Evolutionary conservation across 2,888 invertebrate species (phyloP), one percentile per base, ranked within the genome.

Genomic region (Erebia aethiops): DNA sequence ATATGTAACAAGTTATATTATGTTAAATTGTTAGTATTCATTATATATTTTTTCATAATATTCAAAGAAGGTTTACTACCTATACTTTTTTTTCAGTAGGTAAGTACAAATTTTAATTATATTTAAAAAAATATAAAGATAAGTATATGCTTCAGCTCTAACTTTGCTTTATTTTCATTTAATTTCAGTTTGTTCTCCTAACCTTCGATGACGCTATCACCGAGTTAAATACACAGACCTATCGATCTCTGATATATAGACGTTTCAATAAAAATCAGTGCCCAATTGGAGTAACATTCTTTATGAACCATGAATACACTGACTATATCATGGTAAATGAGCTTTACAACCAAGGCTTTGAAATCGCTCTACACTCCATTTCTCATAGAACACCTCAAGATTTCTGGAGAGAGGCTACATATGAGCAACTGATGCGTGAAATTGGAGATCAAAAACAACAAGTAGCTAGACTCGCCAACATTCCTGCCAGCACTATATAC

Each of bases 261-360:
- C 87, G 95, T 0, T 80, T 61, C 2, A 97, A 97, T 85, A 95
- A 95, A 0, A 96, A 97, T 81, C 93, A 94, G 1, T 96, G 95
- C 72, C 92, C 93, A 0, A 94, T 94, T 0, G 93, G 95, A 0
- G 94, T 94, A 56, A 97, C 97, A 0, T 96, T 96, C 86, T 97
- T 95, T 83, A 91, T 96, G 56, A 95, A 94, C 43, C 97, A 97
- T 78, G 95, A 96, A 75, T 97, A 96, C 82, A 96, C 96, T 0
- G 95, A 96, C 84, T 97, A 96, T 79, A 84, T 89, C 4, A 78
- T 92, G 16, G 91, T 96, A 1, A 95, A 96, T 78, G 92, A 95
- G 67, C 87, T 97, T 1, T 94, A 95, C 79, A 90, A 89, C 71
- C 73, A 74, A 2, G 91, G 96, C 0, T 95, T 94, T 74, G 96